A percentile compares a stretch with the other conserved stretches of the same genome.
Evolutionary conservation across 2,797 vertebrate species (phyloP).

Genomic region (Cossypha caffra): DNA sequence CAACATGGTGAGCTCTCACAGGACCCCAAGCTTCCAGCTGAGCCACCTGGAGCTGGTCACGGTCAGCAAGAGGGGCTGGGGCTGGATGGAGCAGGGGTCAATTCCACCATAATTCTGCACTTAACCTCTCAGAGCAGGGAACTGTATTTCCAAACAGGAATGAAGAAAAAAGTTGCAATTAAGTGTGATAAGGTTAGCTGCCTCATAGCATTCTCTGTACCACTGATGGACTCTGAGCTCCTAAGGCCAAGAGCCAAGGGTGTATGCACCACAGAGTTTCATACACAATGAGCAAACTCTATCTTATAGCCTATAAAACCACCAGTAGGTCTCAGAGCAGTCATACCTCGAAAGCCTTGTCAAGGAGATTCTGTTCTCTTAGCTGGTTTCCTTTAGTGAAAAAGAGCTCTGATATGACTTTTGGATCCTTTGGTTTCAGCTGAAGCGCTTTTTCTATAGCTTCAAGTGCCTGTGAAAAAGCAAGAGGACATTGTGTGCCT

Average conservation of each 20-base stretch:
- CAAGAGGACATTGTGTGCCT: neutral
- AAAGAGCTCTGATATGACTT: slow-evolving; percentile 89
- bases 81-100: neutral
- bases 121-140: neutral
- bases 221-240: neutral
- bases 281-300: neutral
- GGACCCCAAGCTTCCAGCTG: neutral
- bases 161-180: neutral
- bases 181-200: neutral
- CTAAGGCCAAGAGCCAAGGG: neutral
- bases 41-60: neutral
- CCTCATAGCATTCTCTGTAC: neutral
- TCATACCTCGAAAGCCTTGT: slow-evolving; percentile 90
- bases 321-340: neutral
- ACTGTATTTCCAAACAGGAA: neutral
- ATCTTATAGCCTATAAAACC: neutral
- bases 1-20: neutral
- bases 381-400: slow-evolving; percentile 98
- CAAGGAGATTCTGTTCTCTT: slow-evolving; percentile 92
- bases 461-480: slow-evolving; percentile 83
- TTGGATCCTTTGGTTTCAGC: slow-evolving; percentile 87
- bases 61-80: neutral
- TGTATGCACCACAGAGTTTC: neutral
- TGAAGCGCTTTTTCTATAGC: slow-evolving; percentile 88
- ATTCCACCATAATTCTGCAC: neutral